Percentiles rank a stretch among this genome's conserved stretches.
Evolutionary conservation across 2,113 vertebrate genomes (phyloP).

Genomic region (Rafetus swinhoei): DNA sequence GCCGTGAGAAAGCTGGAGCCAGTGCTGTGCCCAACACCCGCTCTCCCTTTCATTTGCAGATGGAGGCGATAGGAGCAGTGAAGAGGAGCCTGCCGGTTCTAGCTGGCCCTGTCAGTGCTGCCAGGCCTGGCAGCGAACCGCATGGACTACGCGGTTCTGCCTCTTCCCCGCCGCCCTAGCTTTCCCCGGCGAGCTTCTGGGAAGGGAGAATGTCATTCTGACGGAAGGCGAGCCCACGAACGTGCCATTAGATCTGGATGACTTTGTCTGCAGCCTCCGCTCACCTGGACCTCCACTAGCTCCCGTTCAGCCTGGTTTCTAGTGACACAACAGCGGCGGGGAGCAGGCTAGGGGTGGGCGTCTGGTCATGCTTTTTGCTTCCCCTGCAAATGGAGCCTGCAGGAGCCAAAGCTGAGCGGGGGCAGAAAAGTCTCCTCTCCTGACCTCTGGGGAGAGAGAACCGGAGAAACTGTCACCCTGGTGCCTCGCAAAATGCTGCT

Average conservation of each 20-base stretch:
- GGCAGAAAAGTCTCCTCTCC: not conserved
- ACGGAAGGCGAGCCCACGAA: not conserved
- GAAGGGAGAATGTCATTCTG: conserved; percentile 47
- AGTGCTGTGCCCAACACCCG: not conserved
- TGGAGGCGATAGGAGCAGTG: conserved; percentile 55
- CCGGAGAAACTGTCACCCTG: not conserved
- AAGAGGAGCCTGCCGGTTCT: not conserved
- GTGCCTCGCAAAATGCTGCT: conserved; percentile 13
- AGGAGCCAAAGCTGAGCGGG: not conserved
- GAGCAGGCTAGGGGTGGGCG: not conserved
- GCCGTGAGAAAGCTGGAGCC: accelerated
- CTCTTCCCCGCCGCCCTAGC: not conserved
- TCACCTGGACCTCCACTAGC: conserved; percentile 6
- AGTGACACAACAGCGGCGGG: not conserved
- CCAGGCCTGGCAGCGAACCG: not conserved
- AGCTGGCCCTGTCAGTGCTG: not conserved
- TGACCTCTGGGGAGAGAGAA: conserved; percentile 29
- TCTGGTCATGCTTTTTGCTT: not conserved
- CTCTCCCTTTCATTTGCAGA: conserved; percentile 49
- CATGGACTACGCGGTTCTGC: not conserved
- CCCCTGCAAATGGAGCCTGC: not conserved
- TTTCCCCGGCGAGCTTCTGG: conserved; percentile 43
- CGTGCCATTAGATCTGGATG: not conserved
- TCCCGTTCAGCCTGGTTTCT: conserved; percentile 21
- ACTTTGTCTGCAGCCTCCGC: conserved; percentile 20